Evolutionary conservation across 2,113 vertebrate genomes (phyloP).

Genomic region (Paramormyrops kingsleyae): DNA sequence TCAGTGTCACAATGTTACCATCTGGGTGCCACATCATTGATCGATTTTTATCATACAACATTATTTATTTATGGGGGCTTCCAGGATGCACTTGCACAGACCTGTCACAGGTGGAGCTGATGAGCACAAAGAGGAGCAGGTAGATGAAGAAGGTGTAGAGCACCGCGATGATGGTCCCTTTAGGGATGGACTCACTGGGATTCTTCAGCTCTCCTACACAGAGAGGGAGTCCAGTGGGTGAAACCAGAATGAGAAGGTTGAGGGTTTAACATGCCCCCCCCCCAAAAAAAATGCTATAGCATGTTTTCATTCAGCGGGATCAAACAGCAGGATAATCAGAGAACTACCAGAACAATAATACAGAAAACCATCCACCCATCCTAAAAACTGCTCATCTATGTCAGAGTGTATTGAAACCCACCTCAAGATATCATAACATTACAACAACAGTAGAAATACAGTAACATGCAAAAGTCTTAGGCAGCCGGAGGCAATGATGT

Average conservation of each 20-base stretch:
- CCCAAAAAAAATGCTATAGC: not conserved
- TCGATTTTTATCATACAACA: not conserved
- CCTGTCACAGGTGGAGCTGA: constrained; percentile 61
- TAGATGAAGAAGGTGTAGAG: constrained; percentile 62
- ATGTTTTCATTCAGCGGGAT: not conserved
- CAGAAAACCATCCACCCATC: not conserved
- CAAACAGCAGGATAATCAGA: not conserved
- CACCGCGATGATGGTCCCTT: constrained; percentile 57
- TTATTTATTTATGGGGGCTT: not conserved
- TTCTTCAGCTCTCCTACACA: constrained; percentile 56
- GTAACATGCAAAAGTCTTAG: no score
- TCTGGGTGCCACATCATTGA: not conserved
- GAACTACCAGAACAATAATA: not conserved
- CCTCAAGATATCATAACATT: not conserved
- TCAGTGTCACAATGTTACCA: not conserved
- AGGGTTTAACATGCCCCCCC: not conserved
- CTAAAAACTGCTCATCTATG: not conserved
- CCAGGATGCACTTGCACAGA: constrained; percentile 12
- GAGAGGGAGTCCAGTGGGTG: not conserved
- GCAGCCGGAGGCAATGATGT: no score
- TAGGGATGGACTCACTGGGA: constrained; percentile 58
- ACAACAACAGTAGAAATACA: not conserved
- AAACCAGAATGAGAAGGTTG: not conserved
- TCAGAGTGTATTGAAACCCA: not conserved
- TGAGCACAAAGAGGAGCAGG: constrained; percentile 55